Base-by-base conservation (phyloP, 1,140 invertebrate species). In the Gonatopus flavifemur region DNA sequence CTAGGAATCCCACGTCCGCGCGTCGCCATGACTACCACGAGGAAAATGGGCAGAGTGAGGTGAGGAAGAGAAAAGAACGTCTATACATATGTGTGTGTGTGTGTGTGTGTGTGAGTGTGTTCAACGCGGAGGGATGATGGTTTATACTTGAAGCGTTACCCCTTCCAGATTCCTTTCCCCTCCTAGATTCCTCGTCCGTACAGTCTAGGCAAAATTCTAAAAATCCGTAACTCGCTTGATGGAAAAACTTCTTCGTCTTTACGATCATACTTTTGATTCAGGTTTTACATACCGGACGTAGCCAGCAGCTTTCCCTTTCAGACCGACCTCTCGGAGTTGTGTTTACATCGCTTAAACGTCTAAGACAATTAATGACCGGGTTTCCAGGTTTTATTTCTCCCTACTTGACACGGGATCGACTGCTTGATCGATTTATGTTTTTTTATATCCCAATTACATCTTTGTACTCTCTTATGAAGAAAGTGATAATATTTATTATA, bases 61-160 rank as follows among this genome's bases (percentile, higher is more conserved):
- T n/a, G n/a, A n/a, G n/a, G n/a, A n/a, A n/a, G n/a, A n/a, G n/a
- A n/a, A n/a, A n/a, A n/a, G n/a, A n/a, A n/a, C n/a, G n/a, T n/a
- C n/a, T n/a, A n/a, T n/a, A n/a, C n/a, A n/a, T n/a, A n/a, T n/a
- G n/a, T n/a, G n/a, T n/a, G n/a, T n/a, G n/a, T n/a, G n/a, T n/a
- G n/a, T n/a, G n/a, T n/a, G n/a, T n/a, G n/a, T n/a, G n/a, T n/a
- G n/a, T n/a, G n/a, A n/a, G n/a, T n/a, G n/a, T n/a, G n/a, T n/a
- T n/a, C n/a, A n/a, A n/a, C n/a, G n/a, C n/a, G 53, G 52, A 55
- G 57, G 70, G 67, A n/a, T n/a, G 66, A 56, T 65, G 59, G 64
- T 72, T 61, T 67, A 69, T 69, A 72, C 70, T 72, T 71, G 67
- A 74, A 68, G 70, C 69, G 67, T 66, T 69, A 69, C 57, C 63